Evolutionary conservation across 2,888 invertebrate species (phyloP), one percentile per base, ranked within the genome.

Genomic region (Sesia apiformis): DNA sequence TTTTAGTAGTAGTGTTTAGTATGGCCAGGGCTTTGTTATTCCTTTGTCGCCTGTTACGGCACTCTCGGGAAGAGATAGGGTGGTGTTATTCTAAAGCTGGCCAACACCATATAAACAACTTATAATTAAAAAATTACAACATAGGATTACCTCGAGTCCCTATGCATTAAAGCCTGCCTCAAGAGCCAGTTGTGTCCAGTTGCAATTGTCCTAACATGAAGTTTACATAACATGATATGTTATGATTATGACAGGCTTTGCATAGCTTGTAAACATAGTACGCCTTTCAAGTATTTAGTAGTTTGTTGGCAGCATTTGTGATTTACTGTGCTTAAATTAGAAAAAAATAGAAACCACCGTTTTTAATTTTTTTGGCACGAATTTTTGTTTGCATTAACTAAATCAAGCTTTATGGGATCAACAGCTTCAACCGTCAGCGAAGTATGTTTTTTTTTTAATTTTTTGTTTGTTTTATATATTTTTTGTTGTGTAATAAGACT

Each of bases 361-460:
- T n/a, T 43, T 4, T 4, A 5, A 46, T 46, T 46, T 46, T 46
- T 4, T 64, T 72, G 61, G 60, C 57, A 40, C 49, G 1, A 38
- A 49, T 8, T 3, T 49, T 23, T 23, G 38, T 49, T n/a, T 38
- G 38, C 56, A 62, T 63, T 57, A 53, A 53, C 58, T 53, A 62
- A 68, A 63, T 60, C 68, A 61, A 68, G 71, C 23, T 79, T 67
- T 77, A 80, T 81, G 80, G 78, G 78, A 69, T 78, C 77, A 67
- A 69, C 76, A 59, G 71, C 71, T 65, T 79, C 76, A 50, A 8
- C 3, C 8, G 46, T 46, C 43, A 78, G 75, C 62, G 69, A 76
- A 67, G 79, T 78, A 70, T 66, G 74, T 42, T 53, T 60, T 63
- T 52, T 54, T 51, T 40, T 5, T 38, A 53, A 42, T 53, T 54